Percentiles rank a stretch among this genome's conserved stretches.
Evolutionary conservation across 2,888 invertebrate species (phyloP).

Genomic region (Epicampocera succincta): DNA sequence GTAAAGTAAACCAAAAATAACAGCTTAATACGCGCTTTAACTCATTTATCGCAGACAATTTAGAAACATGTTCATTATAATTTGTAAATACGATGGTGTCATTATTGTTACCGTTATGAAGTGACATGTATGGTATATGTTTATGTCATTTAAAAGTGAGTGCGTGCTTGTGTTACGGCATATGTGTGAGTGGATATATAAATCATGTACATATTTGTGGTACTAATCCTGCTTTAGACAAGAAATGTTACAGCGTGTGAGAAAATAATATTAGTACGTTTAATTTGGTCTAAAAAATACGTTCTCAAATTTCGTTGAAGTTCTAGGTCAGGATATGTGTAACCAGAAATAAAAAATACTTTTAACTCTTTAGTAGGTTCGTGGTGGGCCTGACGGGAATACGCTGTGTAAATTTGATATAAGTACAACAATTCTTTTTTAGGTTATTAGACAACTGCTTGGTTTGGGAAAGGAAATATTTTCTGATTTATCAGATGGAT

Average conservation of each 20-base stretch:
- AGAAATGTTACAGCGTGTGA: neutral
- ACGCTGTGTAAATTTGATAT: no score
- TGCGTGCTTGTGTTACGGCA: neutral
- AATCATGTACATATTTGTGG: conserved; percentile 24
- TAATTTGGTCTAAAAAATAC: conserved; percentile 45
- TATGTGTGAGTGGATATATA: conserved; percentile 5
- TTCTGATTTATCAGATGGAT: no score
- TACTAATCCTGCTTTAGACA: conserved; percentile 57
- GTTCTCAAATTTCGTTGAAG: conserved; percentile 33
- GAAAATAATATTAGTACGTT: conserved; percentile 11
- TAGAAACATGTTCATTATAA: conserved; percentile 32
- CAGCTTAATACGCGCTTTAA: conserved; percentile 8
- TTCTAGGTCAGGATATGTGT: neutral
- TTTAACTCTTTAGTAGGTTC: no score
- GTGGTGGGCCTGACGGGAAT: no score
- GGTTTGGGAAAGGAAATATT: no score
- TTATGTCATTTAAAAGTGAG: conserved; percentile 25
- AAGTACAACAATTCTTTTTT: no score
- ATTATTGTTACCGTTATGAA: conserved; percentile 25
- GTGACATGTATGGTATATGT: conserved; percentile 34
- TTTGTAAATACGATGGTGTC: conserved; percentile 29
- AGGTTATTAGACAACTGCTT: no score
- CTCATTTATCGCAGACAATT: conserved; percentile 18
- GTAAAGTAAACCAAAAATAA: neutral
- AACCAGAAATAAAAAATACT: no score